Evolutionary conservation across 2,888 invertebrate species (phyloP).

Genomic region (Ophion ventricosus): DNA sequence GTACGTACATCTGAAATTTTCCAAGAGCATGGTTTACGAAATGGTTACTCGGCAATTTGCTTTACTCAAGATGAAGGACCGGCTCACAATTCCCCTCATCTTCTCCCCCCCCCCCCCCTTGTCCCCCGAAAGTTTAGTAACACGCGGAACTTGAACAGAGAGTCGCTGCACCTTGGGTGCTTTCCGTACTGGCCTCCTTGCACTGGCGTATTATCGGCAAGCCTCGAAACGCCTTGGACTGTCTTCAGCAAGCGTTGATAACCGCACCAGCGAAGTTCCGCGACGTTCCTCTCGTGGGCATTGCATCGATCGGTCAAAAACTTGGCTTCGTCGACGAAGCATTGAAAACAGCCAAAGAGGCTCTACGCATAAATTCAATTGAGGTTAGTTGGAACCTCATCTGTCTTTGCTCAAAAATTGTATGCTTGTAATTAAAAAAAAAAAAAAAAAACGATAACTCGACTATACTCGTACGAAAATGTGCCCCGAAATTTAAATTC

Average conservation of each 20-base stretch:
- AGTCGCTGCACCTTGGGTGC: conserved; percentile 89
- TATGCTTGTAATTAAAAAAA: background rate
- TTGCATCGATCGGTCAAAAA: conserved; percentile 88
- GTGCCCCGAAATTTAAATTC: no score
- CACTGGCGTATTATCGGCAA: conserved; percentile 92
- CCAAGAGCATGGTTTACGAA: no score
- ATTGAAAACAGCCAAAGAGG: conserved; percentile 86
- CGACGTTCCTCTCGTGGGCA: conserved; percentile 88
- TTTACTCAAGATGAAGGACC: no score
- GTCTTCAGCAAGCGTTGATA: conserved; percentile 87
- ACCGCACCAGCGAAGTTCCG: conserved; percentile 85
- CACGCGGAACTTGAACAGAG: conserved; percentile 84
- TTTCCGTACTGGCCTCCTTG: conserved; percentile 89
- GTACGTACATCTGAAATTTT: no score
- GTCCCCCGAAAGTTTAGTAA: background rate
- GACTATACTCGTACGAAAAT: no score
- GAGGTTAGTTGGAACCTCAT: conserved; percentile 84
- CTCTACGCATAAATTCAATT: conserved; percentile 86
- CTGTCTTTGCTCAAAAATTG: background rate
- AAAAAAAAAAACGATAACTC: background rate
- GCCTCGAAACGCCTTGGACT: conserved; percentile 88
- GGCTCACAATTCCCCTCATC: background rate
- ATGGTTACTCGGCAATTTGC: no score
- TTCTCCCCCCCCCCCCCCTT: background rate
- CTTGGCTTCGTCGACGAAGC: conserved; percentile 88